Base-by-base conservation (phyloP, 2,113 vertebrate species). In the Pseudorasbora parva region DNA sequence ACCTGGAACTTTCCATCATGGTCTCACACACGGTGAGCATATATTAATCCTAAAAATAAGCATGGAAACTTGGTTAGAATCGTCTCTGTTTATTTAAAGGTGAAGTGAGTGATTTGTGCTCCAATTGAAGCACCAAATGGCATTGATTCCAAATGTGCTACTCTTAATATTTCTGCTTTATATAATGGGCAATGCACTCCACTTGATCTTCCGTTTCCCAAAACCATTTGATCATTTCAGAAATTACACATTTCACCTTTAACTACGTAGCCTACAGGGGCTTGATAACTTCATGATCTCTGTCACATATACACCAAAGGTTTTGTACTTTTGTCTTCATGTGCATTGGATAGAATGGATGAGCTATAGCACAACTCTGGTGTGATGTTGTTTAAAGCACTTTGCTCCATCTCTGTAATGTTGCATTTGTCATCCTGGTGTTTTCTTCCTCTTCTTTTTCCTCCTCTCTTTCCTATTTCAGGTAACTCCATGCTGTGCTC, bases 1-100 rank as follows among this genome's bases (percentile, higher is more conserved):
- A 81, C 93, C 95, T 0, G 95, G 94, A 71, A 95, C 93, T 1
- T 95, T 96, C 88, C 95, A 96, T 87, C 95, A 95, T 0, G 92
- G 95, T 79, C 94, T 96, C 11, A 89, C 93, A 87, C 95, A 95
- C 88, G 94, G 96, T 97, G 93, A 95, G 95, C 94, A 84, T 25
- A 59, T 37, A 77, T 7, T 41, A 2, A 56, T 5, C 54, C 33
- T 77, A 5, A 77, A 59, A 56, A 76, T 45, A 27, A 47, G n/a
- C 76, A 76, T 54, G 8, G 47, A 60, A 54, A 60, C n/a, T 69
- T 69, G 9, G 8, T 76, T 30, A 33, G 49, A 19, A n/a, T 56
- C 17, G 37, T 54, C 73, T 33, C 17, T 7, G 49, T 54, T 56
- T 33, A 17, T 33, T 33, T 72, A 45, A 72, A 47, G 41, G 68